A percentile compares a stretch with the other conserved stretches of the same genome.
These are phyloP conservation scores for Pantelozetes paolii DNA, from an alignment of 2,888 invertebrate species.

Conservation along the genomic window DNA sequence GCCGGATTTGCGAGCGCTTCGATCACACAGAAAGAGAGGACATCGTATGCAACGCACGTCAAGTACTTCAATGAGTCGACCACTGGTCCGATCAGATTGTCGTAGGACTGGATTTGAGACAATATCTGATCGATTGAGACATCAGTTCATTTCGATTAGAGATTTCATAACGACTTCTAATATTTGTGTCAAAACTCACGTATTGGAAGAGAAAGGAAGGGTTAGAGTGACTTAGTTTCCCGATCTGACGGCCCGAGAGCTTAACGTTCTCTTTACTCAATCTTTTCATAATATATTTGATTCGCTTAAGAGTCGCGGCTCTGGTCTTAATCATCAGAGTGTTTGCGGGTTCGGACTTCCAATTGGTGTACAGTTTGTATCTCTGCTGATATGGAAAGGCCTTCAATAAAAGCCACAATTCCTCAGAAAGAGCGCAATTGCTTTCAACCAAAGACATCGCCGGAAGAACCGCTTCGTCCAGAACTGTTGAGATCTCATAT, in stretches of 20 bases:
- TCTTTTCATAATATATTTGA: constrained; percentile 92
- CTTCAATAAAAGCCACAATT: constrained; percentile 84
- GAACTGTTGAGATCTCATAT: constrained; percentile 74
- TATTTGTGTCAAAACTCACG: constrained; percentile 58
- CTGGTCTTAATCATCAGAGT: constrained; percentile 76
- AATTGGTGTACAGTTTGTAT: constrained; percentile 78
- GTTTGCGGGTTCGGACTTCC: constrained; percentile 90
- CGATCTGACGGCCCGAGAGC: constrained; percentile 88
- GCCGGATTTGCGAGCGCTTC: constrained; percentile 77
- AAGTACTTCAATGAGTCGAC: constrained; percentile 96
- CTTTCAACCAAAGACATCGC: constrained; percentile 84
- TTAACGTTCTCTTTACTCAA: constrained; percentile 95
- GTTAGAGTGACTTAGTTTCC: constrained; percentile 92
- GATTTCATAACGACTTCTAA: background rate
- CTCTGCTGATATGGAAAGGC: constrained; percentile 71
- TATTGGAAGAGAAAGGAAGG: constrained; percentile 96
- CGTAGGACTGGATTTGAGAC: constrained; percentile 82
- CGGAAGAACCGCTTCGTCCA: constrained; percentile 85
- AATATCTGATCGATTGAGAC: constrained; percentile 57
- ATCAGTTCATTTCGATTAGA: background rate
- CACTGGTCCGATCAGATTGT: constrained; percentile 89
- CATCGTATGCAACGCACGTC: constrained; percentile 90
- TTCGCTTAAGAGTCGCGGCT: constrained; percentile 81
- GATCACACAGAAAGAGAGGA: constrained; percentile 88
- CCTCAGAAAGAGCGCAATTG: constrained; percentile 93